Base-by-base conservation (phyloP, 2,888 invertebrate genomes). In the Neoaliturus tenellus region DNA sequence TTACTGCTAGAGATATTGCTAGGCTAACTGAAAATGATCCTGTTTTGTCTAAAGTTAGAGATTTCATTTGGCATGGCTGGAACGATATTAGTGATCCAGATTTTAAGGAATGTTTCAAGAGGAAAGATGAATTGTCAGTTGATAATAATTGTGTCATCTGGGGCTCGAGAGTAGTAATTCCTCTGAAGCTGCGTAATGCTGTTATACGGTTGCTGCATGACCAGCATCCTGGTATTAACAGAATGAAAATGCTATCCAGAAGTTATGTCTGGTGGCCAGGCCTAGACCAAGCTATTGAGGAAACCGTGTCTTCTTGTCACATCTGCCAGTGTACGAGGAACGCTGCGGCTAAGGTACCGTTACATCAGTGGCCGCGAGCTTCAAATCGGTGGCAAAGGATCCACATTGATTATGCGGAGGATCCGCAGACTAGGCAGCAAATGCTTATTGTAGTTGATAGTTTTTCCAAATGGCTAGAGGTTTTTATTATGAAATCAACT, bases 191-290 rank as follows among this genome's bases (percentile, higher is more conserved):
- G 8, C 44, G 39, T 62, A n/a, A 67, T 2, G n/a, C 48, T 4
- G 67, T 85, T 12, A 41, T 86, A 17, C 67, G 80, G 17, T 10
- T 83, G 17, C 39, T 86, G 28, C 86, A 86, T 80, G 67, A 81
- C 12, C 78, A 81, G 35, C 85, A 86, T 85, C 80, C 83, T 20
- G 86, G 85, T 0, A 85, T 86, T 3, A 83, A 78, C 17, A 35
- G 83, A 17, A 67, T 85, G 83, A 85, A 83, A 28, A 25, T 82
- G 58, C 28, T 48, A 14, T 86, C 84, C 10, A 28, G 84, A 58
- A 81, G 33, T 44, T 55, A 84, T 17, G 81, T 85, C 0, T 86
- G 85, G 86, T 83, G 85, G 83, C 82, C 80, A 20, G 73, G 55
- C 0, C 31, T 85, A 39, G 23, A 75, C 41, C 75, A 0, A 28